Evolutionary conservation across 2,888 invertebrate species (phyloP), one percentile per base, ranked within the genome.

Genomic region (Heliconius aoede): DNA sequence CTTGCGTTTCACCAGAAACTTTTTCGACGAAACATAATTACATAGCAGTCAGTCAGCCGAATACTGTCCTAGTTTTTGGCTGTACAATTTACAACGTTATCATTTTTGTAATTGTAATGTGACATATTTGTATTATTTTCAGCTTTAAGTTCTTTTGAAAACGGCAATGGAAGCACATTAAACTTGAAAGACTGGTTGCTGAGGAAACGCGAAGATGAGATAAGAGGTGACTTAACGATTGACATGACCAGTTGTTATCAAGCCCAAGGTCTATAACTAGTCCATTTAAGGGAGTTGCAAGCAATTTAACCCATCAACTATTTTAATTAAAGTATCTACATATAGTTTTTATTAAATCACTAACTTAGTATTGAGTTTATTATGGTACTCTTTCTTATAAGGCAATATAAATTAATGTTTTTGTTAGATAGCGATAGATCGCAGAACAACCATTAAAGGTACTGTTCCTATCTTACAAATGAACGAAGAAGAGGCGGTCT

Each of bases 11-110:
- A 69, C 68, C 67, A 46, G 74, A 74, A 58, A 67, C 60, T 73
- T 77, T 74, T 77, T 79, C 68, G 73, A 76, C 21, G 61, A 73
- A 76, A 60, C 58, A 71, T 75, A 79, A 79, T 77, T 77, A 79
- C 72, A 74, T 79, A 77, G 78, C 78, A 76, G 73, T 65, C 78
- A 76, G 73, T 65, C 67, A 72, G 77, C 78, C 78, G 78, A 76
- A 79, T 73, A 65, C 36, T 76, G 72, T 72, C 74, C 76, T 78
- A 78, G 69, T 75, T 77, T 74, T 60, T 40, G 60, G 18, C 13
- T 30, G 75, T 62, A 36, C 28, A 73, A 40, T 76, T 62, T 51
- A 36, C 69, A 9, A 62, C 30, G 67, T 76, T 40, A 51, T 26
- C 26, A 55, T 73, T 73, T 46, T 32, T 62, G 26, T 64, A 40